Evolutionary conservation across 2,113 vertebrate species (phyloP), one percentile per base, ranked within the genome.

Genomic region (Telmatochromis bifrenatus): DNA sequence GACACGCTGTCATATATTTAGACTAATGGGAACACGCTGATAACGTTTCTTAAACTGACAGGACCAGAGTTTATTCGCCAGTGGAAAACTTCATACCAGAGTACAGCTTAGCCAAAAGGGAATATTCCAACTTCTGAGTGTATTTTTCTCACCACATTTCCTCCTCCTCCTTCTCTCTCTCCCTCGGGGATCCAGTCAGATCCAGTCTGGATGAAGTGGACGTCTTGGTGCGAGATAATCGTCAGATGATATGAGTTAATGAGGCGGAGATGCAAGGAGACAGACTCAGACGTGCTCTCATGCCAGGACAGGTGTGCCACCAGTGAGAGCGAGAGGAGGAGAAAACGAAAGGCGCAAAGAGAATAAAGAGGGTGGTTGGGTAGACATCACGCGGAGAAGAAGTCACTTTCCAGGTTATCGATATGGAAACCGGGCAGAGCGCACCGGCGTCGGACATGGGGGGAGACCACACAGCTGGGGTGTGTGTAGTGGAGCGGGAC

Each of bases 381-480:
- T 19, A 87, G 86, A 62, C 42, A 54, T 23, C 31, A 15, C 45
- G 73, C 23, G 79, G 77, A 79, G 84, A 65, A 81, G 82, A 54
- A 85, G 62, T 31, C 31, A 45, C 33, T 56, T 49, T 49, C 79
- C 39, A 7, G 77, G 28, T 8, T 75, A 21, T 28, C 85, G 89
- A 51, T 33, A 97, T 97, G 96, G 96, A 97, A 80, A 58, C 93
- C 19, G 91, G 92, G 9, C 93, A 95, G 80, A 94, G 83, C 91
- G 92, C 95, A 49, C 92, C 95, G 62, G 88, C 83, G 9, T 81
- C 90, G 6, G 96, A 97, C 68, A 91, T 94, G 87, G 95, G 91
- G 15, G 96, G 94, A 13, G 96, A 96, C 77, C 96, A 96, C 90
- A 82, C 91, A 13, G n/a, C 89, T 37, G 88, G 77, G 1, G 77